These are phyloP conservation scores for Parnassius apollo DNA, from an alignment of 2,888 invertebrate species.

Conservation along the genomic window DNA sequence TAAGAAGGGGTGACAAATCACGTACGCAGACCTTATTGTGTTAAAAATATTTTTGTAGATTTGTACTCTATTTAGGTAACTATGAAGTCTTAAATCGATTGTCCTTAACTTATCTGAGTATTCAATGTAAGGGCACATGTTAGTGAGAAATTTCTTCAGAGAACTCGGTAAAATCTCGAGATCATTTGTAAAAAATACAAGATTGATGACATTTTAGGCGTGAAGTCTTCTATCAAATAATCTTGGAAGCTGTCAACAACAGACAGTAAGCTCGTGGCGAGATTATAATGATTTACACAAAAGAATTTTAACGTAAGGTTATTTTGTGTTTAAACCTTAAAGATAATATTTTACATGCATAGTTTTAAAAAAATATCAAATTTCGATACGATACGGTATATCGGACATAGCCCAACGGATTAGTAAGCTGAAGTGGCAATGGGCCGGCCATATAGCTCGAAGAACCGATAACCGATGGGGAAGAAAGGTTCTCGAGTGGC, in stretches of 20 bases:
- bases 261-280: conserved; percentile 28
- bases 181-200: conserved; percentile 54
- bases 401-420: no score
- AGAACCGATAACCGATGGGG: no score
- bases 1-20: conserved; percentile 51
- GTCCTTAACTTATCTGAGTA: conserved; percentile 29
- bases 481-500: no score
- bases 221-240: conserved; percentile 48
- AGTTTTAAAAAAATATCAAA: no score
- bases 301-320: background rate
- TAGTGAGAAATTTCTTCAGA: conserved; percentile 39
- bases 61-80: conserved; percentile 25
- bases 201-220: conserved; percentile 66
- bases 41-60: conserved; percentile 9
- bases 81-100: conserved; percentile 26
- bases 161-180: conserved; percentile 50
- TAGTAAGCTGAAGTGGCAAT: no score
- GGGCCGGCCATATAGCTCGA: no score
- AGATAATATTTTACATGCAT: no score
- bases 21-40: conserved; percentile 40
- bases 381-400: no score
- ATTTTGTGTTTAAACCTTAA: no score
- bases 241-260: conserved; percentile 33
- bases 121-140: conserved; percentile 42
- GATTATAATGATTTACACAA: conserved; percentile 15